Base-by-base conservation (phyloP, 1,140 invertebrate genomes). In the Cecropterus lyciades region DNA sequence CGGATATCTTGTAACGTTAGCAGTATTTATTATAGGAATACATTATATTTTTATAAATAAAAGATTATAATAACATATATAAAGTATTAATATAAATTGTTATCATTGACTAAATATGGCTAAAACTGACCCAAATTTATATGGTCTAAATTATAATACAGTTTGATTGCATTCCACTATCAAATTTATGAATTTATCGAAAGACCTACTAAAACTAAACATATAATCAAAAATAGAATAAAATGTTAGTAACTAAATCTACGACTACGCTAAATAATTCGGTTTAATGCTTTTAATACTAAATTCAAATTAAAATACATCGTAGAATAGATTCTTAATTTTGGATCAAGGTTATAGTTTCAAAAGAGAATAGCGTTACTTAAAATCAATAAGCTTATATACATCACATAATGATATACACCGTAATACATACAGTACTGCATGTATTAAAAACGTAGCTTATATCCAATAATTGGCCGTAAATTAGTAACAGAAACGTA, bases 81-180 rank as follows among this genome's bases (percentile, higher is more conserved):
- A n/a, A n/a, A n/a, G n/a, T n/a, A n/a, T n/a, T n/a, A n/a, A n/a
- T n/a, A n/a, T n/a, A n/a, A n/a, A n/a, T n/a, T n/a, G n/a, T 49
- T 42, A 42, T 56, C 33, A 16, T 16, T 42, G 37, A 42, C 53
- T 42, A 56, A 42, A 56, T 56, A 56, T 56, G 53, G 33, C 53
- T 56, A 56, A 42, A 56, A 56, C 53, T 56, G 53, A 42, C 53
- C 53, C 5, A 56, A 56, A 17, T 55, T 0, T 40, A n/a, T 13
- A 43, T 40, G 52, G 15, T 40, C 37, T 20, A 30, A 5, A 30
- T 30, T 43, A 49, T n/a, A 24, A 17, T 0, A 46, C 15, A 30
- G 7, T 6, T 20, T 42, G 60, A 70, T 72, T 73, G 67, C 70
- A 73, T 73, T 66, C 71, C 73, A 73, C 73, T 79, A 76, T 76